These are phyloP conservation scores for Bergia puertoricense DNA, from an alignment of 92 coral and sea anemone species.

Conservation along the genomic window DNA sequence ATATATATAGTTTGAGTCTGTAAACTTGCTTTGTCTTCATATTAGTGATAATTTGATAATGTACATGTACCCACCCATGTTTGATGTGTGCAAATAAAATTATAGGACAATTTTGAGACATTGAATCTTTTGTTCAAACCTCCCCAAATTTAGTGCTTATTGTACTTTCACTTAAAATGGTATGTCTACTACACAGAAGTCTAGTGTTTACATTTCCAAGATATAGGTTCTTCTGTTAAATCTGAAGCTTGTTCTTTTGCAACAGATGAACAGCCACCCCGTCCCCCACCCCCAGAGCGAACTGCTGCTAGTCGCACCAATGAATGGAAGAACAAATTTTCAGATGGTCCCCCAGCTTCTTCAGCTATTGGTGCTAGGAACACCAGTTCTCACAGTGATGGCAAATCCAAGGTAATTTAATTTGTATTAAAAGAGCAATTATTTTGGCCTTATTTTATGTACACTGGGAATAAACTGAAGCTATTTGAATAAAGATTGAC, in stretches of 20 bases:
- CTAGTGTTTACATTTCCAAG: neutral
- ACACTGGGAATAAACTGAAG: too few relatives aligned
- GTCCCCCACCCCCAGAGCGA: conserved; percentile 82
- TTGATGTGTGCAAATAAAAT: too few relatives aligned
- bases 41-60: neutral
- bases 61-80: neutral
- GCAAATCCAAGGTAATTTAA: conserved; percentile 18
- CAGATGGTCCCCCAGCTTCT: conserved; percentile 34
- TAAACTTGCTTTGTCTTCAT: too few relatives aligned
- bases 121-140: too few relatives aligned
- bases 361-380: neutral
- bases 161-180: too few relatives aligned
- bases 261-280: conserved; percentile 44
- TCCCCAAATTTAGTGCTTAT: too few relatives aligned
- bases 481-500: too few relatives aligned
- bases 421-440: too few relatives aligned
- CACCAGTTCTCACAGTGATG: neutral
- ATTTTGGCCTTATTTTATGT: too few relatives aligned
- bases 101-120: too few relatives aligned
- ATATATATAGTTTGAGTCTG: too few relatives aligned
- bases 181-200: too few relatives aligned
- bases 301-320: conserved; percentile 82
- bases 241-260: neutral
- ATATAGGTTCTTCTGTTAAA: neutral
- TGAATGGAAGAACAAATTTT: conserved; percentile 67